Evolutionary conservation across 2,888 invertebrate genomes (phyloP).

Genomic region (Melolontha melolontha): DNA sequence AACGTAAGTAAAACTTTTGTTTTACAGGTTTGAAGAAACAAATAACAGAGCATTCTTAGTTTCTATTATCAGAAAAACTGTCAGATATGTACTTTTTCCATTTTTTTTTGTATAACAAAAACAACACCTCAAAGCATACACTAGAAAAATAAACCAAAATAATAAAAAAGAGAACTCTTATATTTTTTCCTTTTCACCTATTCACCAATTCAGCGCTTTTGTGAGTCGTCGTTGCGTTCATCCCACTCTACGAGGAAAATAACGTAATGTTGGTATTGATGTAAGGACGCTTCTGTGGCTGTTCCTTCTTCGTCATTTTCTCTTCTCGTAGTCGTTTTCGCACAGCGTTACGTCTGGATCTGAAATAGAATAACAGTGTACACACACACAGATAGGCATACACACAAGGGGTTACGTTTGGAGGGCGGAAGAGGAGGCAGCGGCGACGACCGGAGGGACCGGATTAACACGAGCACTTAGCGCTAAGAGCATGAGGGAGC

Average conservation of each 20-base stretch:
- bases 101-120: no score
- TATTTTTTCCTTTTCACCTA: conserved; percentile 1
- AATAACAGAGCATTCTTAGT: no score
- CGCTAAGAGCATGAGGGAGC: conserved; percentile 61
- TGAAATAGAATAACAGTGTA: conserved; percentile 56
- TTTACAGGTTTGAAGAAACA: no score
- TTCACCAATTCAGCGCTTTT: conserved; percentile 5
- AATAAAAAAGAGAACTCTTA: background rate
- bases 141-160: background rate
- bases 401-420: conserved; percentile 53
- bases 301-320: conserved; percentile 12
- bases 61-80: no score
- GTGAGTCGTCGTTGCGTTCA: background rate
- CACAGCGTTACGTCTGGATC: conserved; percentile 49
- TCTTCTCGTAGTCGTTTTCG: conserved; percentile 8
- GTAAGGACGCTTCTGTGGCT: conserved; percentile 40
- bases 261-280: conserved; percentile 45
- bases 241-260: conserved; percentile 12
- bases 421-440: conserved; percentile 22
- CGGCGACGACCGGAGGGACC: conserved; percentile 48
- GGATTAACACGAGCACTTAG: conserved; percentile 63
- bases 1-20: no score
- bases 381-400: conserved; percentile 28
- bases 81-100: no score
- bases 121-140: no score